Conservation (phyloP, 2,797 vertebrate genomes). For the Phoeniculus purpureus region DNA sequence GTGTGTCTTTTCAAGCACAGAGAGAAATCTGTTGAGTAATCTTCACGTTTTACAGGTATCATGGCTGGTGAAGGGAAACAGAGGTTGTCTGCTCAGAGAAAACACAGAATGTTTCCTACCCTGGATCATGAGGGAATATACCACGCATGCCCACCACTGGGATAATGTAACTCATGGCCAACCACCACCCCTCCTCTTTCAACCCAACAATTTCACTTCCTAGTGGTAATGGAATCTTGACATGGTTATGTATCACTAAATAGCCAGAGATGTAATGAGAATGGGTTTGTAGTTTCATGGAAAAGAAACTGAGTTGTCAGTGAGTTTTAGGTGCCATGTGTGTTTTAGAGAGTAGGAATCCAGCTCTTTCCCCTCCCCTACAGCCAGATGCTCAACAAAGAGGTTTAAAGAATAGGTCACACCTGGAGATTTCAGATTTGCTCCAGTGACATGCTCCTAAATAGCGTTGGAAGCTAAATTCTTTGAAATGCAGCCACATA, state of each 20-base stretch:
- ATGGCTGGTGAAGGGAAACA: not conserved
- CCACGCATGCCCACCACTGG: not conserved
- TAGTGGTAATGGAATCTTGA: not conserved
- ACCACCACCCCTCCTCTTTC: accelerated
- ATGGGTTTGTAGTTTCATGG: not conserved
- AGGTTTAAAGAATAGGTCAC: not conserved
- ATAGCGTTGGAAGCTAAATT: not conserved
- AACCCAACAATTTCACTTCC: not conserved
- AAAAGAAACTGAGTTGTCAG: not conserved
- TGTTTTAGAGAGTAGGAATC: not conserved
- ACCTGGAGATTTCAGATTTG: not conserved
- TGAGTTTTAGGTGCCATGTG: not conserved
- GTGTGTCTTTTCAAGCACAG: not conserved
- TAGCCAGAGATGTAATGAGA: not conserved
- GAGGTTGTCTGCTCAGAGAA: not conserved
- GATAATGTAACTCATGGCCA: not conserved
- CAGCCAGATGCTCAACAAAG: not conserved
- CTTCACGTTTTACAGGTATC: not conserved
- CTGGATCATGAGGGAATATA: not conserved
- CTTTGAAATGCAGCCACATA: not conserved
- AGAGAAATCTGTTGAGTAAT: not conserved
- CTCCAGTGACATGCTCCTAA: not conserved
- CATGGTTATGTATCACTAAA: not conserved
- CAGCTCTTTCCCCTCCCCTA: not conserved
- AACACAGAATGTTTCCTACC: not conserved